These are phyloP conservation scores for Pagrus major DNA, from an alignment of 2,113 vertebrate genomes.

Conservation along the genomic window DNA sequence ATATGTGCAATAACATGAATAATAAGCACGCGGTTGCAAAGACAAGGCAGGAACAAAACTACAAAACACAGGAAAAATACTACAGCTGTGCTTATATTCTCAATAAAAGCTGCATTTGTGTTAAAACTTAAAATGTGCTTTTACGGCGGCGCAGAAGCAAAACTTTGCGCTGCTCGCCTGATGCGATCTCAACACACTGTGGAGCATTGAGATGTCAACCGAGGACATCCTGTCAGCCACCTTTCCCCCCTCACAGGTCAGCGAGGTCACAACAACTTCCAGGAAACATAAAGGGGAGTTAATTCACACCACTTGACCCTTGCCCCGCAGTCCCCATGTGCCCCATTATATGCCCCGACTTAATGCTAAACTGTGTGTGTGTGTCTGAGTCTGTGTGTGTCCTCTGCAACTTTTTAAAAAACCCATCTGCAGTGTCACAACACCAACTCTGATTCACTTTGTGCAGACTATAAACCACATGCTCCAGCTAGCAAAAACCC, in stretches of 20 bases:
- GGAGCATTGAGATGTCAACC: constrained; percentile 35
- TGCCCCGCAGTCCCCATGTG: constrained; percentile 60
- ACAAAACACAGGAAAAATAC: not conserved
- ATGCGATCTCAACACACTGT: not conserved
- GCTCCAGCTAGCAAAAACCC: constrained; percentile 20
- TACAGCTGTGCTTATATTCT: not conserved
- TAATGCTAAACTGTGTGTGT: constrained; percentile 20
- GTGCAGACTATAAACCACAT: constrained; percentile 22
- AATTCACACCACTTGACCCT: constrained; percentile 79
- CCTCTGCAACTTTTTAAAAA: constrained; percentile 26
- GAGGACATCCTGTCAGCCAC: constrained; percentile 26
- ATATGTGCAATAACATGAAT: constrained; percentile 47
- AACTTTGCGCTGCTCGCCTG: too few species aligned
- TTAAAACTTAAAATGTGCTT: not conserved
- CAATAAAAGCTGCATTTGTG: not conserved
- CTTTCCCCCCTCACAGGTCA: constrained; percentile 55
- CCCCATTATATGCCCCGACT: constrained; percentile 48
- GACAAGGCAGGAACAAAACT: constrained; percentile 7
- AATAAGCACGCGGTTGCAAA: constrained; percentile 38
- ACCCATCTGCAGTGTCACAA: constrained; percentile 12
- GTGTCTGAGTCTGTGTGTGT: constrained; percentile 12
- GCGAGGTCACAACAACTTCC: constrained; percentile 74
- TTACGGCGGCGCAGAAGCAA: too few species aligned
- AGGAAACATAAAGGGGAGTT: constrained; percentile 67
- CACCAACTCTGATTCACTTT: constrained; percentile 26